Conservation (phyloP, 2,797 vertebrate genomes). For the Sphaeramia orbicularis region DNA sequence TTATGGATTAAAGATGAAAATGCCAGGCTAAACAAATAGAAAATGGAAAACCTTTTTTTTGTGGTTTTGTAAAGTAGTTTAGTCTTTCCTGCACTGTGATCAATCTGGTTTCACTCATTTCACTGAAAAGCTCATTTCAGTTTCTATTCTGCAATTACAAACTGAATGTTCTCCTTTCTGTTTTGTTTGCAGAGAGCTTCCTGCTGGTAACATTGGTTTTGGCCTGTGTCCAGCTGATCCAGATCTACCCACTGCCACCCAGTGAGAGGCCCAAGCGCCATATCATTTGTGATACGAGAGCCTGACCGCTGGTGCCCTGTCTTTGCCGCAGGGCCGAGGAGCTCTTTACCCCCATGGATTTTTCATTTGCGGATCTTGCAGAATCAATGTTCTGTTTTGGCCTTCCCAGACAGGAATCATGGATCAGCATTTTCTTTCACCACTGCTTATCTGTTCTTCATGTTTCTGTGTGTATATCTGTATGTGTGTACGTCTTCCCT, state of each 20-base stretch:
- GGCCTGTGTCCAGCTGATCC: constrained; percentile 56
- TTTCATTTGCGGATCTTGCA: constrained; percentile 86
- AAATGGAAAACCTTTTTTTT: constrained; percentile 12
- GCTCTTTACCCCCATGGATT: constrained; percentile 84
- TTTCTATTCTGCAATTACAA: background rate
- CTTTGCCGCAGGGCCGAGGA: constrained; percentile 72
- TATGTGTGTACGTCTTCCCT: constrained; percentile 58
- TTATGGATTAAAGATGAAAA: constrained; percentile 56
- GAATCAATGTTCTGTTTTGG: constrained; percentile 87
- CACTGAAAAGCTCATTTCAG: background rate
- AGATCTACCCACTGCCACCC: constrained; percentile 45
- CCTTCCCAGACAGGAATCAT: constrained; percentile 74
- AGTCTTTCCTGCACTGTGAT: background rate
- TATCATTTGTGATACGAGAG: constrained; percentile 68
- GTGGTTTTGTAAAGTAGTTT: background rate
- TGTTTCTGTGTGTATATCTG: constrained; percentile 16
- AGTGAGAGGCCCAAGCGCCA: constrained; percentile 46
- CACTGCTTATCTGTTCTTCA: constrained; percentile 46
- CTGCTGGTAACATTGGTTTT: constrained; percentile 51
- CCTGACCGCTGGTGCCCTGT: constrained; percentile 71
- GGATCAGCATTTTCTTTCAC: constrained; percentile 80
- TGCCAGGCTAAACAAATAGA: constrained; percentile 6
- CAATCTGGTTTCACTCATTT: background rate
- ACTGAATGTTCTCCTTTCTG: constrained; percentile 9
- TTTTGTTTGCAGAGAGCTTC: constrained; percentile 8